phyloP scores from a whole-genome alignment of 2,113 vertebrate genomes.

The Mesembrinibis cayennensis region DNA sequence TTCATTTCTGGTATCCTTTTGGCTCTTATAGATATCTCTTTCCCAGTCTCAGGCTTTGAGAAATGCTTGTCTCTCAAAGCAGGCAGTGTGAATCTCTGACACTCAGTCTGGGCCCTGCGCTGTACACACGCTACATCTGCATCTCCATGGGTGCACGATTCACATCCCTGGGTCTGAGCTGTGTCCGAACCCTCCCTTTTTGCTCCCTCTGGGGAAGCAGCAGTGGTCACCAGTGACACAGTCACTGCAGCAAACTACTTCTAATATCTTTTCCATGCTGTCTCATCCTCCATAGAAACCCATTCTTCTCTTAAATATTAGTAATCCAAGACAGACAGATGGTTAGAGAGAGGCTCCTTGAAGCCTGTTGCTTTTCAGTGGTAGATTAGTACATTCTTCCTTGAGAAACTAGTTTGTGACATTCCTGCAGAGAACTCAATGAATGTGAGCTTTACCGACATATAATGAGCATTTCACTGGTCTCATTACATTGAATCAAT shows the following conservation, averaged over 20 bases:
- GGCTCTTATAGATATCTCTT: neutral
- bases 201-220: neutral
- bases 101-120: too few relatives aligned
- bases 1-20: neutral
- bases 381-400: neutral
- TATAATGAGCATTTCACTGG: neutral
- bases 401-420: neutral
- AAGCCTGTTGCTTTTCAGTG: neutral
- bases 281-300: neutral
- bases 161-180: too few relatives aligned
- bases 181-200: neutral
- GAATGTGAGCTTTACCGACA: neutral
- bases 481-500: neutral
- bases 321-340: neutral
- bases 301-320: neutral
- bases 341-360: neutral
- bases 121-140: neutral
- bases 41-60: neutral
- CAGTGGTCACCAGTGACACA: neutral
- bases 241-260: neutral
- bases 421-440: neutral
- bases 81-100: neutral
- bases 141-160: fast-evolving
- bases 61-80: neutral
- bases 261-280: neutral